Conservation (phyloP, 2,888 invertebrate genomes). For the Icerya purchasi region DNA sequence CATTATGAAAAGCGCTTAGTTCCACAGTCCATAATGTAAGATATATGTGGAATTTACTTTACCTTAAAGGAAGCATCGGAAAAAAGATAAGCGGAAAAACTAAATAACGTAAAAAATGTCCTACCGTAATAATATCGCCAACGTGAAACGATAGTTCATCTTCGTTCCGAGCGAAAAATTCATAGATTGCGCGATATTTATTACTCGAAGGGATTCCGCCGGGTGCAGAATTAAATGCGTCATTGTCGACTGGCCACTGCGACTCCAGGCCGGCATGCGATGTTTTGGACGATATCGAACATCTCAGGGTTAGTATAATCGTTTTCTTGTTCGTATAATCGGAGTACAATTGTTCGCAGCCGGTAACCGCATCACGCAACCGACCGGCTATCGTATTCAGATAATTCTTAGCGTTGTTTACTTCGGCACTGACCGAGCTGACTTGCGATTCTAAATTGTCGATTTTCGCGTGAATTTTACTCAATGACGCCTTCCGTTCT, state of each 20-base stretch:
- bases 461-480: background rate
- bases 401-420: background rate
- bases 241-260: background rate
- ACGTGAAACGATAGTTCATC: slow-evolving; percentile 87
- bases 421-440: no score
- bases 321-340: background rate
- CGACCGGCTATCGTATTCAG: background rate
- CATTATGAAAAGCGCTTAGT: no score
- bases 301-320: background rate
- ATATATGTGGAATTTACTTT: no score
- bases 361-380: background rate
- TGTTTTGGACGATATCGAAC: background rate
- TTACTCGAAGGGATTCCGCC: slow-evolving; percentile 4
- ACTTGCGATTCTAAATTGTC: background rate
- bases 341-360: background rate
- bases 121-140: slow-evolving; percentile 72
- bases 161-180: slow-evolving; percentile 72
- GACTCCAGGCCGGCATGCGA: background rate
- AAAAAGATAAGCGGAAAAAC: no score
- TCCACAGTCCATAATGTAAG: no score
- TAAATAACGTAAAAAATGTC: slow-evolving; percentile 18
- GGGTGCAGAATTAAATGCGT: background rate
- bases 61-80: no score
- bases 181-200: slow-evolving; percentile 76
- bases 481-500: background rate